These are phyloP conservation scores for Erannis defoliaria DNA, from an alignment of 2,888 invertebrate species.

Conservation along the genomic window DNA sequence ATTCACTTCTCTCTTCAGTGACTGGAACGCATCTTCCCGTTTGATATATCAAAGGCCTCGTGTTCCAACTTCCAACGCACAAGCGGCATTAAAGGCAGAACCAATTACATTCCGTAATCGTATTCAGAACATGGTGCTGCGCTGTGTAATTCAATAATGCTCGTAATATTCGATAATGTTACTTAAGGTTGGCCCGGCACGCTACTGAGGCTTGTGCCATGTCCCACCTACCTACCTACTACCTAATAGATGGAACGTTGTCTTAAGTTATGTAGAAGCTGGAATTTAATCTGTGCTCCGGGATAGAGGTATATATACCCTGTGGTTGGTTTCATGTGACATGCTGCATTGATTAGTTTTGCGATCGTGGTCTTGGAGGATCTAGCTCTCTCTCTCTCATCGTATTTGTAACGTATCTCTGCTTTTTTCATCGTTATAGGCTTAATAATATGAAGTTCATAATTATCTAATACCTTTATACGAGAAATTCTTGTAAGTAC, in stretches of 20 bases:
- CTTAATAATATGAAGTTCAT: too few species aligned
- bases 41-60: conserved; percentile 14
- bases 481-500: too few species aligned
- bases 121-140: conserved; percentile 34
- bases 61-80: conserved; percentile 23
- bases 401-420: too few species aligned
- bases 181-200: conserved; percentile 29
- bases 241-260: neutral
- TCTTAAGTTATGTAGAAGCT: neutral
- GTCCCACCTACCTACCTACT: neutral
- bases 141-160: conserved; percentile 36
- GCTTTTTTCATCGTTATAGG: too few species aligned
- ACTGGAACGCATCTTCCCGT: conserved; percentile 8
- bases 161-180: conserved; percentile 34
- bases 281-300: conserved; percentile 1
- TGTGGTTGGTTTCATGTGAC: neutral
- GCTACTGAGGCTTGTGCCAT: conserved; percentile 12
- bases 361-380: neutral
- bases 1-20: too few species aligned
- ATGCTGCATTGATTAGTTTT: neutral
- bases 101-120: conserved; percentile 42
- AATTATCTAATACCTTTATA: too few species aligned
- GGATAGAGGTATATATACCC: neutral
- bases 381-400: too few species aligned
- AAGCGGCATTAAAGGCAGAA: conserved; percentile 32